A percentile compares a stretch with the other conserved stretches of the same genome.
phyloP scores from a whole-genome alignment of 2,888 invertebrate species.

The Parnassius mnemosyne region DNA sequence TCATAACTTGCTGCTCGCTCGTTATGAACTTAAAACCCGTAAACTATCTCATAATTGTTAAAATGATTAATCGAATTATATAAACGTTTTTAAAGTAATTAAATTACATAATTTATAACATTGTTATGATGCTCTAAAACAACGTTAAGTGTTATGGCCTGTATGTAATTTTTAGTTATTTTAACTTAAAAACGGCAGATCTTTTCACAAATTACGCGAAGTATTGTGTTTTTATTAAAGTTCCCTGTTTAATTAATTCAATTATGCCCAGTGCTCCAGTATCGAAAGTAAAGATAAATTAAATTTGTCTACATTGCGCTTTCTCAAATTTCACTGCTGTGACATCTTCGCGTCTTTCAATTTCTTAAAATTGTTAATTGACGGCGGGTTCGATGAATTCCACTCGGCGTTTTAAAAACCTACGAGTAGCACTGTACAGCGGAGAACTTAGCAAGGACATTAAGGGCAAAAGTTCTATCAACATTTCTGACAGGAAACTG shows the following conservation, averaged over 20 bases:
- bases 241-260: slow-evolving; percentile 13
- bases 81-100: no score
- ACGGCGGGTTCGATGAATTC: slow-evolving; percentile 16
- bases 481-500: slow-evolving; percentile 27
- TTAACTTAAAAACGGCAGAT: no score
- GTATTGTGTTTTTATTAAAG: not conserved
- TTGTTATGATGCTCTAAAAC: no score
- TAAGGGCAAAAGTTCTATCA: slow-evolving; percentile 26
- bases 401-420: slow-evolving; percentile 9
- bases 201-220: not conserved
- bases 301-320: slow-evolving; percentile 16
- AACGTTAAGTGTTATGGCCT: no score
- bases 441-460: slow-evolving; percentile 11
- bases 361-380: slow-evolving; percentile 21
- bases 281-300: slow-evolving; percentile 21
- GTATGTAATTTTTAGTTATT: no score
- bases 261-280: slow-evolving; percentile 11
- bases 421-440: not conserved
- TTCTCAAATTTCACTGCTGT: slow-evolving; percentile 16
- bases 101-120: no score
- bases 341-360: slow-evolving; percentile 10
- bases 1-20: no score
- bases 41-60: no score
- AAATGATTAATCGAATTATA: no score
- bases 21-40: no score